Percentiles rank a stretch among this genome's conserved stretches.
Evolutionary conservation across 2,113 vertebrate genomes (phyloP).

Genomic region (Paramisgurnus dabryanus): DNA sequence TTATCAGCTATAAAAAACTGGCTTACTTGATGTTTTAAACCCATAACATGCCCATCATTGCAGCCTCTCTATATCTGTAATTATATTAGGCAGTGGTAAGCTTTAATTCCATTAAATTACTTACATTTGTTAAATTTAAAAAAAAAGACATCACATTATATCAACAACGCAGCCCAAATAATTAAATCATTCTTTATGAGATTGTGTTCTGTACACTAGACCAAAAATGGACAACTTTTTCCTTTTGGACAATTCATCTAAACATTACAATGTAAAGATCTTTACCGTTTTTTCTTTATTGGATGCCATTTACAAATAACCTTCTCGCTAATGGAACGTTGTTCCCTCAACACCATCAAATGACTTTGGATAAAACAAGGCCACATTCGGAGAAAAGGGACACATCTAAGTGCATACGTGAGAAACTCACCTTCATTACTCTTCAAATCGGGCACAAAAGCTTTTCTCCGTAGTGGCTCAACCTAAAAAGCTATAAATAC

Average conservation of each 20-base stretch:
- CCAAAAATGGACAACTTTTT: too few species aligned
- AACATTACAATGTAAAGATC: neutral
- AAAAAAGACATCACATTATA: neutral
- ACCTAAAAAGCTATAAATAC: neutral
- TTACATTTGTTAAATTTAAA: neutral
- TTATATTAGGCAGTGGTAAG: neutral
- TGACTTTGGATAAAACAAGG: neutral
- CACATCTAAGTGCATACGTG: neutral
- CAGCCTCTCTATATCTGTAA: neutral
- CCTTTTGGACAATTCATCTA: too few species aligned
- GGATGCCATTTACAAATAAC: neutral
- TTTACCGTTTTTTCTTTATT: neutral
- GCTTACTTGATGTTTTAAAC: too few species aligned
- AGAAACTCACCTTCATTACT: neutral
- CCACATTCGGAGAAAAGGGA: neutral
- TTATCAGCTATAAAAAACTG: neutral
- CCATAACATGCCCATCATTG: neutral
- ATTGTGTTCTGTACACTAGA: too few species aligned
- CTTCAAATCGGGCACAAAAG: neutral
- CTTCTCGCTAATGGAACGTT: neutral
- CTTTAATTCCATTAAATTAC: neutral
- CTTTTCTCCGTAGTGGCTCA: neutral
- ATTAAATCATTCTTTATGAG: neutral
- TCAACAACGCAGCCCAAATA: neutral
- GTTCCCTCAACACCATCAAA: neutral